Percentiles rank a stretch among this genome's conserved stretches.
These are phyloP conservation scores for Clusia tigrina DNA, from an alignment of 2,888 invertebrate genomes.

Conservation along the genomic window DNA sequence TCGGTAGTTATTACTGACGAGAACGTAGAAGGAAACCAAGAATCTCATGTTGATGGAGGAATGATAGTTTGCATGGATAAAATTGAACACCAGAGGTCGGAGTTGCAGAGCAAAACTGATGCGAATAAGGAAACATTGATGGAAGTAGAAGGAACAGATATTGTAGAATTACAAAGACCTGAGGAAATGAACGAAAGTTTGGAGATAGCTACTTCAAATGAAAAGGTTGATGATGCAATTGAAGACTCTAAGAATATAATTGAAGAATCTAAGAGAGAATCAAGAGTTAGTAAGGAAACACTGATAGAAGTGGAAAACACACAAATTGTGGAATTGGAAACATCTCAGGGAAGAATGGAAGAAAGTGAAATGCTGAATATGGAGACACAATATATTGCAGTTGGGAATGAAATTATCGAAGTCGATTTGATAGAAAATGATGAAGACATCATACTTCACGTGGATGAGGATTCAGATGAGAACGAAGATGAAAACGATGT, in stretches of 20 bases:
- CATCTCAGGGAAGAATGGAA: background rate
- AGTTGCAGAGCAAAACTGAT: background rate
- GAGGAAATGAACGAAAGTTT: too few species aligned
- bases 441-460: too few species aligned
- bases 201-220: too few species aligned
- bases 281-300: too few species aligned
- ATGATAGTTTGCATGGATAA: too few species aligned
- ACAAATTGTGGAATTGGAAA: background rate
- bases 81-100: background rate
- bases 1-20: background rate
- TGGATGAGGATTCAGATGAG: conserved; percentile 18
- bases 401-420: background rate
- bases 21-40: too few species aligned
- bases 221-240: too few species aligned
- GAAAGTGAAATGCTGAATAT: background rate
- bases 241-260: background rate
- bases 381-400: background rate
- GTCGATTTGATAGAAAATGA: background rate
- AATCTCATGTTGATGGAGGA: background rate
- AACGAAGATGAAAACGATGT: conserved; percentile 23
- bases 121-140: too few species aligned
- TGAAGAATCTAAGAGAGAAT: background rate
- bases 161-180: too few species aligned
- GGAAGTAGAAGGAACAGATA: background rate
- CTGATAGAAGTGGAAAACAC: background rate